phyloP scores from a whole-genome alignment of 2,888 invertebrate species.

The Drosophila phalerata region DNA sequence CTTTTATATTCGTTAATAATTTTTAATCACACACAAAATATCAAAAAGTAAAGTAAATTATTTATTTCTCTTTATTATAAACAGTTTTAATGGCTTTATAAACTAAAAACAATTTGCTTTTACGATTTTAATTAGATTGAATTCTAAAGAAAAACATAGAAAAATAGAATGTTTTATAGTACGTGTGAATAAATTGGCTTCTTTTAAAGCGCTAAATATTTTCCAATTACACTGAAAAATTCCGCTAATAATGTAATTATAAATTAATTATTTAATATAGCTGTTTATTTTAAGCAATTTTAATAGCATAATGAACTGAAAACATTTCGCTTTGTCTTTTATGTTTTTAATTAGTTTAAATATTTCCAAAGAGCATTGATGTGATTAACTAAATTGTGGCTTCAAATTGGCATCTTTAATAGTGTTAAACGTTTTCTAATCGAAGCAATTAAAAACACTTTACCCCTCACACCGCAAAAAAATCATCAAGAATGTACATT shows the following conservation, averaged over 20 bases:
- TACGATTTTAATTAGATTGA: no score
- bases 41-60: no score
- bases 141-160: no score
- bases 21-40: no score
- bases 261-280: slow-evolving; percentile 42
- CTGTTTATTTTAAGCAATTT: slow-evolving; percentile 44
- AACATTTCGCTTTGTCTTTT: slow-evolving; percentile 21
- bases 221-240: neutral
- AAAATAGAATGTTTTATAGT: neutral
- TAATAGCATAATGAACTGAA: slow-evolving; percentile 19
- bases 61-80: no score
- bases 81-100: no score
- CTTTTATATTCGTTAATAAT: no score
- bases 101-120: no score
- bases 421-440: slow-evolving; percentile 73
- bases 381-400: slow-evolving; percentile 42
- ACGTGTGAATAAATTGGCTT: slow-evolving; percentile 40
- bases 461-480: slow-evolving; percentile 28
- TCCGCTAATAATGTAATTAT: no score
- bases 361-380: slow-evolving; percentile 19
- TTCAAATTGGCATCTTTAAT: slow-evolving; percentile 36
- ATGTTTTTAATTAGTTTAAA: slow-evolving; percentile 3
- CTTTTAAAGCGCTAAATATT: slow-evolving; percentile 21
- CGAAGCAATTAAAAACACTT: slow-evolving; percentile 69
- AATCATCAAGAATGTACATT: slow-evolving; percentile 21